Evolutionary conservation across 2,888 invertebrate species (phyloP).

Genomic region (Sepiola atlantica): DNA sequence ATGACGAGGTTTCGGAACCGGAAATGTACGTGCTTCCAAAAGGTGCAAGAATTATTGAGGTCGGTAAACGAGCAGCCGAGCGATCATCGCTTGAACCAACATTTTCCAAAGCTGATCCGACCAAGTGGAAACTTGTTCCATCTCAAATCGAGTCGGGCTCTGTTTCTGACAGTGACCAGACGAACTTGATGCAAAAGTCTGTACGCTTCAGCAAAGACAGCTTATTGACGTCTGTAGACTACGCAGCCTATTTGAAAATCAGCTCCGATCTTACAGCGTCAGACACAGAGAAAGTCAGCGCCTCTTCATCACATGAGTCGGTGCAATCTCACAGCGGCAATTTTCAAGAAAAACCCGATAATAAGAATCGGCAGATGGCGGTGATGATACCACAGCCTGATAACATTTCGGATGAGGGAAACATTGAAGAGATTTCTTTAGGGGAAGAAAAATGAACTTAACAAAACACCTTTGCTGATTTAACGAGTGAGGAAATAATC

Average conservation of each 20-base stretch:
- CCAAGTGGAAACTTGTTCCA: background rate
- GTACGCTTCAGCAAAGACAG: background rate
- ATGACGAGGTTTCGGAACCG: background rate
- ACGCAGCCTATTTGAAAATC: background rate
- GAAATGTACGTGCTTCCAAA: background rate
- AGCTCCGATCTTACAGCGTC: background rate
- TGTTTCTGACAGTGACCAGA: background rate
- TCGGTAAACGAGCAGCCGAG: background rate
- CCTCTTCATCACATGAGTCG: background rate
- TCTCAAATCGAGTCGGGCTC: background rate
- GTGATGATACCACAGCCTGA: slow-evolving; percentile 65
- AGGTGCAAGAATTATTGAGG: background rate
- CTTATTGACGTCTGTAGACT: background rate
- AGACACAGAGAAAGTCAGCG: background rate
- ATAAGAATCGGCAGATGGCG: slow-evolving; percentile 61
- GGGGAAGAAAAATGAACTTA: background rate
- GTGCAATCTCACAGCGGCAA: background rate
- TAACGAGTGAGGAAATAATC: background rate
- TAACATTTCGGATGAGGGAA: slow-evolving; percentile 60
- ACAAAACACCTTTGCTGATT: background rate
- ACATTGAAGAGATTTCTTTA: slow-evolving; percentile 59
- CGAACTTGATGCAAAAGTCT: background rate
- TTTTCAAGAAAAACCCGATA: slow-evolving; percentile 49
- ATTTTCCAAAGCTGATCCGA: background rate
- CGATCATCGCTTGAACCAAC: background rate